Conservation (phyloP, 2,113 vertebrate species). For the Mesoclemmys tuberculata region DNA sequence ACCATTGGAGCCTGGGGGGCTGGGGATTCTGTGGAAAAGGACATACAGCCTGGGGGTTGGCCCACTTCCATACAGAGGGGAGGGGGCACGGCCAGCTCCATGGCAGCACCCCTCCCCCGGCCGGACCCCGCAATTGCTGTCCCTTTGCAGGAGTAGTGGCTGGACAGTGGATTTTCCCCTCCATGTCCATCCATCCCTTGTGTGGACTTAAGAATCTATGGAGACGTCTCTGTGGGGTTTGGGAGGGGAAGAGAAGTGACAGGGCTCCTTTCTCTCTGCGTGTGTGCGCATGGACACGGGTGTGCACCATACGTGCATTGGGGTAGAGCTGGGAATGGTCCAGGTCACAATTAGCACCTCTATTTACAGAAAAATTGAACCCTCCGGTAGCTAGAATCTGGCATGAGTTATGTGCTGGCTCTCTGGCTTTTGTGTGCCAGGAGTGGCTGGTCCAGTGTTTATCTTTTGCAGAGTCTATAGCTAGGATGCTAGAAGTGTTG, state of each 20-base stretch:
- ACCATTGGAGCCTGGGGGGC: no score
- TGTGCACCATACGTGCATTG: background rate
- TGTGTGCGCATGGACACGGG: fast-evolving
- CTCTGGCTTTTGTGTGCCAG: background rate
- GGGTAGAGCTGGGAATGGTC: background rate
- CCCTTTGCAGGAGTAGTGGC: no score
- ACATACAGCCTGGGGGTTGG: background rate
- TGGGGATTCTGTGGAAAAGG: background rate
- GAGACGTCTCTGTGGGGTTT: background rate
- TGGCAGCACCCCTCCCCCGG: no score
- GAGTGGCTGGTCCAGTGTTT: background rate
- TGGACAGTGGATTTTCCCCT: no score
- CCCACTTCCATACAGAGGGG: background rate
- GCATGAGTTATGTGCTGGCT: background rate
- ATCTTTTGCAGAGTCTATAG: background rate
- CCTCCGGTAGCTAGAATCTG: background rate
- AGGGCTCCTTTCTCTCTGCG: background rate
- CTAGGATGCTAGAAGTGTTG: background rate
- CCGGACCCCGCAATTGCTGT: no score
- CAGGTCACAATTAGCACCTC: background rate
- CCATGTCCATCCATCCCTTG: no score
- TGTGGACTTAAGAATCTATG: background rate
- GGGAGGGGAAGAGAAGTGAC: background rate
- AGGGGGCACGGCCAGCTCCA: no score
- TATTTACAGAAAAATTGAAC: background rate